A percentile compares a stretch with the other conserved stretches of the same genome.
phyloP scores from a whole-genome alignment of 2,888 invertebrate genomes.

The Drosophila ezoana region DNA sequence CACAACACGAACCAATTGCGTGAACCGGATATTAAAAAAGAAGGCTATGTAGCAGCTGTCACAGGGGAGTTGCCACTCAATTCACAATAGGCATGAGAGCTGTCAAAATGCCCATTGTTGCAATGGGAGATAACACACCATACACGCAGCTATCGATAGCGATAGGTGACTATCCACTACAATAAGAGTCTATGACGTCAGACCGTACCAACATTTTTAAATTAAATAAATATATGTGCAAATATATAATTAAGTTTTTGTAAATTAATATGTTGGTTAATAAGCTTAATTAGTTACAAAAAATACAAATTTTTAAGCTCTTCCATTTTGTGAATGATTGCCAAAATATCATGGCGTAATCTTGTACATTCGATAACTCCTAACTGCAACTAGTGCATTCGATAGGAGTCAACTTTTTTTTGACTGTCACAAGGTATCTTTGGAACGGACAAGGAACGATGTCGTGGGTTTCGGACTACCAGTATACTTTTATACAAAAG shows the following conservation, averaged over 20 bases:
- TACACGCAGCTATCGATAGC: not conserved
- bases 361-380: constrained; percentile 19
- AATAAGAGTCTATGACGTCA: not conserved
- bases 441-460: constrained; percentile 77
- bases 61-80: constrained; percentile 30
- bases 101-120: constrained; percentile 38
- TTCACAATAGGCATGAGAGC: constrained; percentile 40
- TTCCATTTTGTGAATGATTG: constrained; percentile 1
- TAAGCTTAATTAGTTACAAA: too few species aligned
- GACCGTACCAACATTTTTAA: not conserved
- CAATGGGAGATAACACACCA: constrained; percentile 12
- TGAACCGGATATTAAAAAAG: constrained; percentile 84
- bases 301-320: not conserved
- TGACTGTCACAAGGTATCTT: constrained; percentile 39
- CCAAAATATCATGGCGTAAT: not conserved
- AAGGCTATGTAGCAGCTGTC: constrained; percentile 66
- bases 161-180: not conserved
- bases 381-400: constrained; percentile 20
- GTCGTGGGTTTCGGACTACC: constrained; percentile 92
- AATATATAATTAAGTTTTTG: too few species aligned
- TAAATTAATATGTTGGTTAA: too few species aligned
- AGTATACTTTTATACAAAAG: constrained; percentile 91
- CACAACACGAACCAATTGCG: constrained; percentile 81
- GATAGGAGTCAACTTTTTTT: constrained; percentile 30
- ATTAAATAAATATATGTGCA: not conserved